A percentile compares a stretch with the other conserved stretches of the same genome.
Conservation (phyloP, 2,797 vertebrate genomes). For the Mus minutoides region DNA sequence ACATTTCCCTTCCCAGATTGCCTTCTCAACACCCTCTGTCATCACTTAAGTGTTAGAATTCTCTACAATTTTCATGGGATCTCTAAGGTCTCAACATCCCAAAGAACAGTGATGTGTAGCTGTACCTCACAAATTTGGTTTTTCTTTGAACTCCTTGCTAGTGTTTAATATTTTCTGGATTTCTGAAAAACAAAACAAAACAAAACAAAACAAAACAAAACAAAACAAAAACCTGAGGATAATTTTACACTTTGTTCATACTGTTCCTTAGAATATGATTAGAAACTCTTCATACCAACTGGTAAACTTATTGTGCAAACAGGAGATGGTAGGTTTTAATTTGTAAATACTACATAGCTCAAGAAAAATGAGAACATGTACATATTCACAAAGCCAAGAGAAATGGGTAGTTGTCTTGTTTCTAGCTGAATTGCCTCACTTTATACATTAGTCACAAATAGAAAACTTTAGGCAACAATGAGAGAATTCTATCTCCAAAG, state of each 20-base stretch:
- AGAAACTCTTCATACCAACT: neutral
- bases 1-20: neutral
- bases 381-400: neutral
- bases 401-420: neutral
- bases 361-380: neutral
- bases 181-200: too few relatives aligned
- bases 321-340: neutral
- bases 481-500: too few relatives aligned
- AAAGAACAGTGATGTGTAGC: too few relatives aligned
- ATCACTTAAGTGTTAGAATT: too few relatives aligned
- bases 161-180: too few relatives aligned
- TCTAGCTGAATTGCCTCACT: neutral
- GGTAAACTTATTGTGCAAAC: neutral
- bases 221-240: too few relatives aligned
- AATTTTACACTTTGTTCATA: too few relatives aligned
- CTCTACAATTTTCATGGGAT: too few relatives aligned
- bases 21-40: neutral
- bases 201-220: too few relatives aligned
- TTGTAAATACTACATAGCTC: neutral
- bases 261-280: neutral
- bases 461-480: neutral
- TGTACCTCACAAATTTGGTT: too few relatives aligned
- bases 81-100: too few relatives aligned
- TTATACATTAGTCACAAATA: neutral
- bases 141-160: too few relatives aligned